Evolutionary conservation across 2,888 invertebrate genomes (phyloP).

Genomic region (Drosophila testacea): DNA sequence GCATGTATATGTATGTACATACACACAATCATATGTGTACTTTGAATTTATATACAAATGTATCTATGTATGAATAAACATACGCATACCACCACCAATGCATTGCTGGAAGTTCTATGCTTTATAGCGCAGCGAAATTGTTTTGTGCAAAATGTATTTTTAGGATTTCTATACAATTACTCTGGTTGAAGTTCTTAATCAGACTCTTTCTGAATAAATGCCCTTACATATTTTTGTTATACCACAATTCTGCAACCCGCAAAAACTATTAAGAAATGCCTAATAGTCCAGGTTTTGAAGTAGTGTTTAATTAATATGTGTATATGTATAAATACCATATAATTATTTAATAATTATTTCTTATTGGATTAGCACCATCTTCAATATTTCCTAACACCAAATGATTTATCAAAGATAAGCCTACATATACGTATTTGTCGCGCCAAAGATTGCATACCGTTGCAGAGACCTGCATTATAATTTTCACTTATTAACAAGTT

Average conservation of each 20-base stretch:
- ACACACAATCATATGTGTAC: not conserved
- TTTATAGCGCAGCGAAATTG: constrained; percentile 1
- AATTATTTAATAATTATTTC: not conserved
- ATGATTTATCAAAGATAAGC: not conserved
- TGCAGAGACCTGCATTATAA: no score
- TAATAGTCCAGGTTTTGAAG: not conserved
- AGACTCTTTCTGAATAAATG: constrained; percentile 5
- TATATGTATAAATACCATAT: not conserved
- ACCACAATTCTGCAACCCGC: not conserved
- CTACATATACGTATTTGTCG: no score
- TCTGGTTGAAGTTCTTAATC: constrained; percentile 17
- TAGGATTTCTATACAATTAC: constrained; percentile 13
- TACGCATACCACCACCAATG: constrained; percentile 2
- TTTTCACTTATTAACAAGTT: no score
- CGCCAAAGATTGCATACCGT: no score
- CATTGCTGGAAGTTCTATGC: constrained; percentile 19
- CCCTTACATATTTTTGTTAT: constrained; percentile 5
- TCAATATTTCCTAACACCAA: not conserved
- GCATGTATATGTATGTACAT: not conserved
- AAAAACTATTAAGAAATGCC: not conserved
- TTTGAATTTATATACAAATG: constrained; percentile 1
- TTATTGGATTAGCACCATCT: not conserved
- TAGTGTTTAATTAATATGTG: not conserved
- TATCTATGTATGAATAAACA: constrained; percentile 1
- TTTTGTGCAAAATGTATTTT: constrained; percentile 24